Evolutionary conservation across 2,888 invertebrate genomes (phyloP).

Genomic region (Leptopilina myrica): DNA sequence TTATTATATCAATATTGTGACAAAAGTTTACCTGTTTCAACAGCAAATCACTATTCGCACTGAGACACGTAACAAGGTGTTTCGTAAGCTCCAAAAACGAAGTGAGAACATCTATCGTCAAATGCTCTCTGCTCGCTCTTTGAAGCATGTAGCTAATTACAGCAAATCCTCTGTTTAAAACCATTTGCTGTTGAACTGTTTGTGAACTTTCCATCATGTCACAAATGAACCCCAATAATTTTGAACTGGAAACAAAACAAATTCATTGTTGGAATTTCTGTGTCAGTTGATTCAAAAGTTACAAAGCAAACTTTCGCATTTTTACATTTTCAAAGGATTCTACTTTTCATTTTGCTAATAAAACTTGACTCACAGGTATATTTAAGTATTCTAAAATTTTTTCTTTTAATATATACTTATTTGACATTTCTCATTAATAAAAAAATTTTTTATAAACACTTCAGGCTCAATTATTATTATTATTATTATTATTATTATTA

Average conservation of each 20-base stretch:
- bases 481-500: no score
- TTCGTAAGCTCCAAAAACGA: slow-evolving; percentile 94
- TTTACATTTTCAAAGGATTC: no score
- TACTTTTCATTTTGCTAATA: neutral
- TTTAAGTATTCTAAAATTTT: no score
- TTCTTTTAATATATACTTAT: no score
- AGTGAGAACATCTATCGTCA: slow-evolving; percentile 94
- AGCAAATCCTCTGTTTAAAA: slow-evolving; percentile 98
- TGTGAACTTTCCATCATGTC: slow-evolving; percentile 97
- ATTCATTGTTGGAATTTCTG: neutral
- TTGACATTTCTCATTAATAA: no score
- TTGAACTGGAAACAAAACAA: slow-evolving; percentile 83
- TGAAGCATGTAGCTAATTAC: slow-evolving; percentile 98
- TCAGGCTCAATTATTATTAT: no score
- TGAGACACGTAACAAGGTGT: slow-evolving; percentile 94
- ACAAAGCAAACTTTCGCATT: no score
- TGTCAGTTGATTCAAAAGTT: neutral
- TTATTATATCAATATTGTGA: neutral
- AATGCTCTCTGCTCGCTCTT: slow-evolving; percentile 93
- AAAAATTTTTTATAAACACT: no score
- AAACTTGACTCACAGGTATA: neutral
- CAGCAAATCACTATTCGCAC: slow-evolving; percentile 93
- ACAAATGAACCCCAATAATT: slow-evolving; percentile 97
- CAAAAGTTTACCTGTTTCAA: slow-evolving; percentile 89
- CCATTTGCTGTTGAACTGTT: slow-evolving; percentile 99